phyloP scores from a whole-genome alignment of 2,888 invertebrate genomes.

The Thymelicus acteon region DNA sequence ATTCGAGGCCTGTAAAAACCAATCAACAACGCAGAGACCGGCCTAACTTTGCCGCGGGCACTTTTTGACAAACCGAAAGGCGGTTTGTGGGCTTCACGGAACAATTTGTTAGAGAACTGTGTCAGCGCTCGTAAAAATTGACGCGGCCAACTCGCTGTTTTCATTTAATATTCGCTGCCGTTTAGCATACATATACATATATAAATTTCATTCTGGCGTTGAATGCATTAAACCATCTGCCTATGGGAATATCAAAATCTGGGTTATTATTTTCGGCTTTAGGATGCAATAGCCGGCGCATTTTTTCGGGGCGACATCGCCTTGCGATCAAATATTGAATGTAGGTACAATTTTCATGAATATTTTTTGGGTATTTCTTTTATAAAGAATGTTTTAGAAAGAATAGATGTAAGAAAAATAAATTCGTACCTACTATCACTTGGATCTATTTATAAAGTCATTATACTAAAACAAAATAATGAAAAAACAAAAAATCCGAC shows the following conservation, averaged over 20 bases:
- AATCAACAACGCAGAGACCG: conserved; percentile 66
- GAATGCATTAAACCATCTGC: conserved; percentile 26
- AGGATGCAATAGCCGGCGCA: conserved; percentile 15
- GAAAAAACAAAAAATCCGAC: no score
- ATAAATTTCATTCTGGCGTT: conserved; percentile 17
- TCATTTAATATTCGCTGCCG: conserved; percentile 53
- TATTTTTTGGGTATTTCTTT: no score
- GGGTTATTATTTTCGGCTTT: conserved; percentile 21
- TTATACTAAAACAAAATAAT: no score
- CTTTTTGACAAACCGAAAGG: conserved; percentile 67
- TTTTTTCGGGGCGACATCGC: neutral
- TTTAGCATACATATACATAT: conserved; percentile 41
- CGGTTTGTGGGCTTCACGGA: conserved; percentile 52
- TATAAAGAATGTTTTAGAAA: no score
- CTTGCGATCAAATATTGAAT: neutral
- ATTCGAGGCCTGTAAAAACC: conserved; percentile 63
- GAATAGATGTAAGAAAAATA: no score
- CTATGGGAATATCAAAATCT: conserved; percentile 18
- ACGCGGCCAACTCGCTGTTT: conserved; percentile 52
- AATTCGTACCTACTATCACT: no score
- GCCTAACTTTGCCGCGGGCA: conserved; percentile 61
- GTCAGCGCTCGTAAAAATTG: conserved; percentile 60
- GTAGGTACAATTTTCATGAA: no score
- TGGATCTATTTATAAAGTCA: no score
- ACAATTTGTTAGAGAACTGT: conserved; percentile 65